These are phyloP conservation scores for Poeciliopsis presidionis DNA, from an alignment of 2,797 vertebrate genomes.

Conservation along the genomic window DNA sequence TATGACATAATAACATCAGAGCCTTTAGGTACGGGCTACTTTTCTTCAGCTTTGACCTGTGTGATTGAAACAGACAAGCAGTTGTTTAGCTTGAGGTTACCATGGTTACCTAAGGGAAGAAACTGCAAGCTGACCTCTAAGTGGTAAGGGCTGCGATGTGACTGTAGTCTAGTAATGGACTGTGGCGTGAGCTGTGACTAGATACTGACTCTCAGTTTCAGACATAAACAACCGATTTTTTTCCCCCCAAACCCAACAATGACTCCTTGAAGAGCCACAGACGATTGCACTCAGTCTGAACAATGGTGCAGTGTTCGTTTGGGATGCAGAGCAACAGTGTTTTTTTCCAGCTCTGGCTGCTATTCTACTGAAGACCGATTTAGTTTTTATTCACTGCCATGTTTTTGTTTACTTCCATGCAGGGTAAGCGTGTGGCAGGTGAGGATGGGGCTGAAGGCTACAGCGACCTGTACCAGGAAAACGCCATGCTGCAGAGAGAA, in stretches of 20 bases:
- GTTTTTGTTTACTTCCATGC: conserved; percentile 25
- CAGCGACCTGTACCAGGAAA: conserved; percentile 93
- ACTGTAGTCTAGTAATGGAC: conserved; percentile 47
- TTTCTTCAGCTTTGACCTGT: conserved; percentile 35
- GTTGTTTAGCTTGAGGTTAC: conserved; percentile 34
- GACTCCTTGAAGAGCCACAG: conserved; percentile 31
- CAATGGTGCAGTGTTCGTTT: conserved; percentile 27
- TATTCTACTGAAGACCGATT: neutral
- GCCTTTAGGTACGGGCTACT: conserved; percentile 5
- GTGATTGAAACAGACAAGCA: conserved; percentile 2
- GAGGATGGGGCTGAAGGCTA: conserved; percentile 90
- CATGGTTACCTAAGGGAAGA: conserved; percentile 29
- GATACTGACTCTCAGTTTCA: conserved; percentile 52
- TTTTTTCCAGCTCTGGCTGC: conserved; percentile 1
- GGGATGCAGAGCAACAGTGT: neutral
- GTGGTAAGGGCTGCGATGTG: conserved; percentile 53
- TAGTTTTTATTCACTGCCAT: neutral
- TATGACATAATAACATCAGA: neutral
- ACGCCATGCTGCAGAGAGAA: conserved; percentile 93
- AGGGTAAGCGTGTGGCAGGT: conserved; percentile 93
- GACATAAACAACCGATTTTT: conserved; percentile 38
- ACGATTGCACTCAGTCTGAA: conserved; percentile 10
- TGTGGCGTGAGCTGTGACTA: conserved; percentile 25
- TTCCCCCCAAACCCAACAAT: conserved; percentile 50
- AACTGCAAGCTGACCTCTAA: conserved; percentile 51